These are phyloP conservation scores for Indri indri DNA, from an alignment of 2,113 vertebrate genomes.

Conservation along the genomic window DNA sequence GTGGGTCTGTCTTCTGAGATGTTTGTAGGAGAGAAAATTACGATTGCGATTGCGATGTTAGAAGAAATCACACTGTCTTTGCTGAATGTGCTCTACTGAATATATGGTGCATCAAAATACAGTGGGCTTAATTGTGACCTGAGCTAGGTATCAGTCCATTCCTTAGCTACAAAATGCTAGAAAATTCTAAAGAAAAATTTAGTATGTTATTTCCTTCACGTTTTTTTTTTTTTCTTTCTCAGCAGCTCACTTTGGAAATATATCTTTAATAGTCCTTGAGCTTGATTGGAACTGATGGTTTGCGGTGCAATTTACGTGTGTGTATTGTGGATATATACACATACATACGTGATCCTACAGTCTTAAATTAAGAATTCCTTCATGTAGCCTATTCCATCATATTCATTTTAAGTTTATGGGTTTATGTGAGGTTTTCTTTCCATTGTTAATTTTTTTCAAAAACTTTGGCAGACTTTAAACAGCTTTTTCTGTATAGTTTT, in stretches of 20 bases:
- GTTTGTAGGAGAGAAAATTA: constrained; percentile 17
- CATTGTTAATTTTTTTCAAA: not conserved
- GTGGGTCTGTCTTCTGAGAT: constrained; percentile 18
- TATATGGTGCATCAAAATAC: not conserved
- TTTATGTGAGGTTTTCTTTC: constrained; percentile 54
- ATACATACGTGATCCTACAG: not conserved
- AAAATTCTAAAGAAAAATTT: constrained; percentile 56
- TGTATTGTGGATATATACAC: not conserved
- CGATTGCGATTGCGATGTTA: not conserved
- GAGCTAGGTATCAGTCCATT: not conserved
- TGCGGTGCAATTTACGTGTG: constrained; percentile 22
- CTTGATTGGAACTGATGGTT: constrained; percentile 19
- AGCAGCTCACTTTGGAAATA: constrained; percentile 44
- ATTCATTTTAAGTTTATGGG: constrained; percentile 12
- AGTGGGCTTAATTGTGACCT: constrained; percentile 7
- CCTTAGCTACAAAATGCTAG: not conserved
- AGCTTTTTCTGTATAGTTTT: constrained; percentile 34
- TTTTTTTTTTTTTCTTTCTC: not conserved
- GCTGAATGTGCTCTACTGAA: not conserved
- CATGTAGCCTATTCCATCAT: not conserved
- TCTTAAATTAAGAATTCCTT: constrained; percentile 38
- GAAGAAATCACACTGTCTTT: constrained; percentile 2
- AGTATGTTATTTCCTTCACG: not conserved
- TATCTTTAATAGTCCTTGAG: not conserved
- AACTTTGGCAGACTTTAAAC: constrained; percentile 42